Percentiles rank a stretch among this genome's conserved stretches.
Evolutionary conservation across 2,888 invertebrate genomes (phyloP).

Genomic region (Drosophila sordidula): DNA sequence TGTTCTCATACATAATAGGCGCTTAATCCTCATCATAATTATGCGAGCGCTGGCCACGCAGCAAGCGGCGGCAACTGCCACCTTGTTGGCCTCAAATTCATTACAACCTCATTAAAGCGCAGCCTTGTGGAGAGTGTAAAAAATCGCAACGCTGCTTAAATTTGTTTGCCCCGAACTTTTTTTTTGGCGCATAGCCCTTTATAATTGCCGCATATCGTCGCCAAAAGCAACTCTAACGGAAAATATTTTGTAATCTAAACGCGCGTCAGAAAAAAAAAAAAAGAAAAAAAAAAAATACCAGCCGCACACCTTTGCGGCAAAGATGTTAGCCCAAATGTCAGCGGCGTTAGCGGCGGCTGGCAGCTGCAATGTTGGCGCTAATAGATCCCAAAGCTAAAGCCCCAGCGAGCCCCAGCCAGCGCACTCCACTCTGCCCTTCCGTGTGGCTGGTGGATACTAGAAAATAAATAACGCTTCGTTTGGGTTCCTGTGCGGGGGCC

Average conservation of each 20-base stretch:
- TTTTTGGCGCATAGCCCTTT: slow-evolving; percentile 34
- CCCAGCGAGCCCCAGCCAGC: slow-evolving; percentile 17
- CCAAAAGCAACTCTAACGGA: slow-evolving; percentile 55
- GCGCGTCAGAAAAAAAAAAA: slow-evolving; percentile 28
- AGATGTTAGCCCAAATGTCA: slow-evolving; percentile 41
- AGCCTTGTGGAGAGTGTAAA: slow-evolving; percentile 11
- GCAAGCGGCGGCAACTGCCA: slow-evolving; percentile 13
- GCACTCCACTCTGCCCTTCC: neutral
- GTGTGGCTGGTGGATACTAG: slow-evolving; percentile 8
- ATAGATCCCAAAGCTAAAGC: slow-evolving; percentile 66
- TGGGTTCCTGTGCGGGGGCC: slow-evolving; percentile 16
- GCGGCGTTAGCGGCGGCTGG: neutral
- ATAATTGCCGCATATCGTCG: slow-evolving; percentile 63
- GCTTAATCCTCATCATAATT: slow-evolving; percentile 51
- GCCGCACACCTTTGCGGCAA: slow-evolving; percentile 59
- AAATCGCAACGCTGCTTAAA: slow-evolving; percentile 28
- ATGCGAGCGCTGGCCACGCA: slow-evolving; percentile 12
- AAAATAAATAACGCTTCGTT: slow-evolving; percentile 38
- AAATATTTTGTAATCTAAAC: slow-evolving; percentile 72
- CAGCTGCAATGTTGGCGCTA: slow-evolving; percentile 60
- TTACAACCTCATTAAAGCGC: slow-evolving; percentile 46
- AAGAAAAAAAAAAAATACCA: slow-evolving; percentile 4
- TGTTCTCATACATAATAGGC: slow-evolving; percentile 40
- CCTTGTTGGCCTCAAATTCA: slow-evolving; percentile 37
- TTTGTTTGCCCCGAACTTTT: neutral